These are phyloP conservation scores for Podilymbus podiceps DNA, from an alignment of 2,113 vertebrate species.

Conservation along the genomic window DNA sequence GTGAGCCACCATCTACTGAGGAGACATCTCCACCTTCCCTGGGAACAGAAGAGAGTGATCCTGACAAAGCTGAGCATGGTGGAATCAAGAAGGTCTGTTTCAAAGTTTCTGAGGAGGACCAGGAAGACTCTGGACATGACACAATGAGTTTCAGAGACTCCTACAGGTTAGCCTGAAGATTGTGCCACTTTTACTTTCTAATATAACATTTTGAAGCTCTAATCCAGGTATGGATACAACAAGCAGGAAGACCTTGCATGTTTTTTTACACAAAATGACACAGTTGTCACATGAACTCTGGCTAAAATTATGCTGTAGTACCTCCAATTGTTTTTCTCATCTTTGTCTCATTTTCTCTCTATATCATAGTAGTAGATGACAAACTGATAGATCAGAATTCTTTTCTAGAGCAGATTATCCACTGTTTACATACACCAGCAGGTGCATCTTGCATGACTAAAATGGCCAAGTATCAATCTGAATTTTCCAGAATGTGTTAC, in stretches of 20 bases:
- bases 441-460: neutral
- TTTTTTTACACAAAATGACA: neutral
- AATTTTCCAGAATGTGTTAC: neutral
- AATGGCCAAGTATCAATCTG: neutral
- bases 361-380: neutral
- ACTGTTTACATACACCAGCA: neutral
- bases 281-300: neutral
- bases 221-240: neutral
- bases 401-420: neutral
- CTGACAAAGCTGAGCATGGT: constrained; percentile 86
- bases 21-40: constrained; percentile 77
- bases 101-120: constrained; percentile 95
- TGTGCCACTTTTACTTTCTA: neutral
- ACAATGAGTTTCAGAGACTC: constrained; percentile 99
- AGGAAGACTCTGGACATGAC: constrained; percentile 98
- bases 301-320: neutral
- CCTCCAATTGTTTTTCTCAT: neutral
- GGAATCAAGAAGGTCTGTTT: constrained; percentile 95
- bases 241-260: neutral
- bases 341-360: neutral
- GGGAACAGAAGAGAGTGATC: constrained; percentile 82
- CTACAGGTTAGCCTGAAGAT: constrained; percentile 83
- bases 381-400: neutral
- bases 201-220: neutral
- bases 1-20: constrained; percentile 79